Evolutionary conservation across 2,888 invertebrate genomes (phyloP), one percentile per base, ranked within the genome.

Genomic region (Sphaeridia pumilis): DNA sequence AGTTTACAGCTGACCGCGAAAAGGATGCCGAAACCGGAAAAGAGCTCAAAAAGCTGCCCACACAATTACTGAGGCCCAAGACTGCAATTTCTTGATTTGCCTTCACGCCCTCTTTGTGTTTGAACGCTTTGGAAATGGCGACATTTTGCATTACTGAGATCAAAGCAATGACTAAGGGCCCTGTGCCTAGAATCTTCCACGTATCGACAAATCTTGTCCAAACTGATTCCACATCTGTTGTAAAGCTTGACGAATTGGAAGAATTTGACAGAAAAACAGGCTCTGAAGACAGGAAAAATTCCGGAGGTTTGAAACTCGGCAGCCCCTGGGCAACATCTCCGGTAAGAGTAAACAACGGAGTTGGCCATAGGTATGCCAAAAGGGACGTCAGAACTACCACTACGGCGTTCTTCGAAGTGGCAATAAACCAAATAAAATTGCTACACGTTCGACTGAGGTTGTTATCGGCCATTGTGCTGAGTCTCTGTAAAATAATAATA

Each of bases 41-140:
- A 20, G 90, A 83, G 66, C 81, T 81, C 49, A 88, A 81, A 68
- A 87, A 83, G 42, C 87, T 81, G 24, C 90, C 90, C 55, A 83
- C 73, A 61, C 87, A 74, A 70, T 93, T 92, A 68, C 85, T 83
- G 49, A 85, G 67, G 10, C 87, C 87, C 50, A 92, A 76, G 1
- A 89, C 84, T 59, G 89, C 69, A 82, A 93, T 87, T 76, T 94
- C 93, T 72, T 93, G 93, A 5, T 86, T 84, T 1, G 90, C 87
- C 70, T 88, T 85, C 54, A 93, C 77, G 2, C 78, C 75, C 25
- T 76, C 75, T 49, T 81, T 83, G 57, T 74, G 73, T 4, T 93
- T 84, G 69, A 94, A 94, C 27, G 92, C 89, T 72, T 93, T 94
- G 3, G 90, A 92, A 60, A 94, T 94, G 5, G 94, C 94, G 1